Evolutionary conservation across 2,888 invertebrate species (phyloP), one percentile per base, ranked within the genome.

Genomic region (Liodrosophila aerea): DNA sequence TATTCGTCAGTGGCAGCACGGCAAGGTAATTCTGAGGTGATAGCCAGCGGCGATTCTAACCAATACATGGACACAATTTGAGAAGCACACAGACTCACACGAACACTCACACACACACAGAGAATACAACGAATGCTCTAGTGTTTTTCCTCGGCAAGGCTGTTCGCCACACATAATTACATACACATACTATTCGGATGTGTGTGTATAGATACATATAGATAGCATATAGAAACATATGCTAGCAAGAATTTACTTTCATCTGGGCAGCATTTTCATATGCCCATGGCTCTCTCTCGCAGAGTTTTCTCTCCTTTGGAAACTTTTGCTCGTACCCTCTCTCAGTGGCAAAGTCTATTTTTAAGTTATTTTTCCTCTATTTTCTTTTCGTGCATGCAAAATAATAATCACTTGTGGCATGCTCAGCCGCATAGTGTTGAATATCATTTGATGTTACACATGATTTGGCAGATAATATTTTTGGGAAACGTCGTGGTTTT

Each of bases 21-120:
- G 86, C 87, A 89, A 89, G 88, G 88, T 89, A 88, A 85, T 87
- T 88, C 87, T 82, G 76, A 88, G 87, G 89, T 88, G 83, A 82
- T 82, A 72, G 83, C 85, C 68, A 70, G 62, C 63, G 39, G 46
- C 51, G 60, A 61, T 60, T 53, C 49, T 66, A 61, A 44, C 65
- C 62, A 54, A 73, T 64, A 44, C 64, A 61, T 64, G 56, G 22
- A 5, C 22, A 47, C 39, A 39, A 18, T 16, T 15, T 16, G n/a
- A 49, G 41, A 56, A 58, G 47, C 60, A 43, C 51, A 47, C 53
- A 39, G 22, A 40, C 49, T 49, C 50, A 66, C 47, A 52, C 22
- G 22, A 22, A 22, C 3, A n/a, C 22, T 22, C 33, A 67, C 47
- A 60, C 44, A 66, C 43, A 67, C 33, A 44, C 27, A 45, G 36